Evolutionary conservation across 53 echinoderm and acorn worm genomes (phyloP), one percentile per base, ranked within the genome.

Genomic region (Paelopatides confundens): DNA sequence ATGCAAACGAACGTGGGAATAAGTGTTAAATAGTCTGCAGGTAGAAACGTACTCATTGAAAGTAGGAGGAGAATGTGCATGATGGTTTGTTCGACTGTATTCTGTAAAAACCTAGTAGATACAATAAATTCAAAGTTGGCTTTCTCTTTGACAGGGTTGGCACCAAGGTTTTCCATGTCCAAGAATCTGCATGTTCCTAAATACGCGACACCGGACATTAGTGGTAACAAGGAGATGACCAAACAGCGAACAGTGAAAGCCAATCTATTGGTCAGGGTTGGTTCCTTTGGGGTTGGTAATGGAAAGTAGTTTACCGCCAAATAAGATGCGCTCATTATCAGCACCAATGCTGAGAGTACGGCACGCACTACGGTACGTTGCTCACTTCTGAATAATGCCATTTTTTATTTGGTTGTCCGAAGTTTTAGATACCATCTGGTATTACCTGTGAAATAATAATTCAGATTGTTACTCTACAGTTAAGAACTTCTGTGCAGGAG

Each of bases 21-120:
- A 1, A 83, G 24, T 8, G 38, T 0, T 1, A 83, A 27, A 63
- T 64, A 65, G 10, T 83, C 65, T 4, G 10, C 36, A 17, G 84
- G 65, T 2, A 83, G 31, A 15, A 37, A 65, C 2, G 84, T 83
- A 10, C 63, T 29, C 26, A 83, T 37, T 26, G 84, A 18, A 14
- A 83, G 12, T 47, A 37, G 84, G 14, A 83, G 36, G 9, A 83
- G 29, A 18, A 83, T 65, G n/a, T 83, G 84, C 6, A 83, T 7
- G 13, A 64, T 12, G 12, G 84, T 83, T n/a, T 83, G 84, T 33
- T 83, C 84, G 24, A 83, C 7, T 10, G 84, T 83, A 65, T 83
- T 83, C 39, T 83, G 84, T n/a, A 83, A 28, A 27, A n/a, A 83
- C 32, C 65, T 63, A 14, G 18, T 27, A 63, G 27, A 8, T 18